These are phyloP conservation scores for Ephydatia muelleri DNA, from an alignment of 37 sponge, comb jelly and placozoan genomes.

Conservation along the genomic window DNA sequence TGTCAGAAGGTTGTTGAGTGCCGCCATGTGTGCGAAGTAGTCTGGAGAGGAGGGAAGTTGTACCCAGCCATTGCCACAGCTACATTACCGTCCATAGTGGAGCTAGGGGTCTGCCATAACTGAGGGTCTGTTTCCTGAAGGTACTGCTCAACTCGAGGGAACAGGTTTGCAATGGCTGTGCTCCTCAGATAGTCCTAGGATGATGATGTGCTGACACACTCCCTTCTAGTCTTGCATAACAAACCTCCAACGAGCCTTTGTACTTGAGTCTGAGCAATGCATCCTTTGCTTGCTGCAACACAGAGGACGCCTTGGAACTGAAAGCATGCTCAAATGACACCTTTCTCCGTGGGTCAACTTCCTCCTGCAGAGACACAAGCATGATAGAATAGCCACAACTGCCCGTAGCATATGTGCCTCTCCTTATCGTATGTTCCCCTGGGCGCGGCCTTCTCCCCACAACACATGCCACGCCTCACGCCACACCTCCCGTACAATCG, in stretches of 20 bases:
- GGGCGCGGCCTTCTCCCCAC: no score
- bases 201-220: not conserved
- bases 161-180: conserved; percentile 35
- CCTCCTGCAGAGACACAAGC: not conserved
- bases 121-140: conserved; percentile 39
- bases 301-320: conserved; percentile 4
- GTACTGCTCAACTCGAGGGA: conserved; percentile 56
- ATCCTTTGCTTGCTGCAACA: conserved; percentile 45
- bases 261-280: conserved; percentile 17
- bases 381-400: not conserved
- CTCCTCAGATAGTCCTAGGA: conserved; percentile 50
- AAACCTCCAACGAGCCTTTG: conserved; percentile 22
- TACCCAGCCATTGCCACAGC: not conserved
- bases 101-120: conserved; percentile 6
- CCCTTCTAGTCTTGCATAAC: not conserved
- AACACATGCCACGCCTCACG: not conserved
- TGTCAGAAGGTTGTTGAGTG: conserved; percentile 54
- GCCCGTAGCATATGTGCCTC: not conserved
- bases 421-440: no score
- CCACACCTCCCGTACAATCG: not conserved
- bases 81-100: conserved; percentile 49
- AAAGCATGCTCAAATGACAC: conserved; percentile 55
- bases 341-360: not conserved
- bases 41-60: conserved; percentile 11
- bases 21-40: conserved; percentile 58